Evolutionary conservation across 2,113 vertebrate genomes (phyloP).

Genomic region (Ammodytes marinus): DNA sequence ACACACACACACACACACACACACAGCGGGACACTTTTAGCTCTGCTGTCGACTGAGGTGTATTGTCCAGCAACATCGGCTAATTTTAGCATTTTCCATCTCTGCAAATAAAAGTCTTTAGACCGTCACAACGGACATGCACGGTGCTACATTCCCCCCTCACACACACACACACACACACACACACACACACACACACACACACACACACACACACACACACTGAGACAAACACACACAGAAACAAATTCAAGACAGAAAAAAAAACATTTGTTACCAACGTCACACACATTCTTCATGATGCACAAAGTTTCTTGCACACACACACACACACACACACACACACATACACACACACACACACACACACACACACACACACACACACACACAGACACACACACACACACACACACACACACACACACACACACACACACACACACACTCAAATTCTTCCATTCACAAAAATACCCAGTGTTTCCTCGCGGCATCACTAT

Average conservation of each 20-base stretch:
- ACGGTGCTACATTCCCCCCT: constrained; percentile 26
- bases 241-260: neutral
- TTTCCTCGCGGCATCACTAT: too few species aligned
- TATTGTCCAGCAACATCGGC: constrained; percentile 83
- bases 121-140: constrained; percentile 36
- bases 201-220: constrained; percentile 30
- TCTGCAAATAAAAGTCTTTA: constrained; percentile 79
- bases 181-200: constrained; percentile 39
- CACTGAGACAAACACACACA: constrained; percentile 37
- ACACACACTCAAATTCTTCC: neutral
- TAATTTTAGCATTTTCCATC: constrained; percentile 84
- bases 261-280: constrained; percentile 22
- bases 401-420: too few species aligned
- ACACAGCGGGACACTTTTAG: constrained; percentile 47
- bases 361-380: neutral
- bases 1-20: constrained; percentile 41
- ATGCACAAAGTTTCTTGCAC: constrained; percentile 25
- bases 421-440: too few species aligned
- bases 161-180: constrained; percentile 21
- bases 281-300: constrained; percentile 46
- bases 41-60: constrained; percentile 43
- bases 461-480: too few species aligned
- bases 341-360: constrained; percentile 1
- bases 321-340: neutral
- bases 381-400: too few species aligned